Conservation (phyloP, 2,113 vertebrate genomes). For the Tylochromis polylepis region DNA sequence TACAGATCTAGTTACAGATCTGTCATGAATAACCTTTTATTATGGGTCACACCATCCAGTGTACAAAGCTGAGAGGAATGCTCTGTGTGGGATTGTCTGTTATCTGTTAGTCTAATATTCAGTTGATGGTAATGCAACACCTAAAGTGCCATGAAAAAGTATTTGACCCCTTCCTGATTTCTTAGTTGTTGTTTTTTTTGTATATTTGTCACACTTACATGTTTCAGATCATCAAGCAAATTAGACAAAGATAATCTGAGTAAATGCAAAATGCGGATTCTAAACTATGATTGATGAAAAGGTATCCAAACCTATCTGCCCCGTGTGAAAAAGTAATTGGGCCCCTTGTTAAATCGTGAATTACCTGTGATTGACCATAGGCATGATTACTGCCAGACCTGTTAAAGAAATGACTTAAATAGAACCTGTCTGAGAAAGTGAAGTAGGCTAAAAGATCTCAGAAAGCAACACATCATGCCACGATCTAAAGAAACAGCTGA, state of each 20-base stretch:
- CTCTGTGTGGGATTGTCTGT: neutral
- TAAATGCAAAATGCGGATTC: no score
- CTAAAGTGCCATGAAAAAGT: neutral
- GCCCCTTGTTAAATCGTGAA: neutral
- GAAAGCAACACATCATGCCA: neutral
- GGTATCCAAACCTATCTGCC: no score
- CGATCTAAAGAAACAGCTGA: neutral
- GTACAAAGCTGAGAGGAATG: neutral
- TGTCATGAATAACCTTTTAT: neutral
- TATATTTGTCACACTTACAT: no score
- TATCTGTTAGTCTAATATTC: neutral
- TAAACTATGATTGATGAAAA: no score
- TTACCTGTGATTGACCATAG: neutral
- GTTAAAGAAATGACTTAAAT: neutral
- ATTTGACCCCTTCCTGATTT: neutral
- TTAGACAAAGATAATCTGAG: no score
- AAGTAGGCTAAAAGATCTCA: neutral
- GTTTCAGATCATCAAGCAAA: no score
- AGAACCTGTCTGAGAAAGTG: neutral
- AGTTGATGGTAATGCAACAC: neutral
- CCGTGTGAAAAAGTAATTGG: neutral
- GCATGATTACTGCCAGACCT: neutral
- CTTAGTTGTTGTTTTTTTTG: no score
- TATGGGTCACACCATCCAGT: neutral
- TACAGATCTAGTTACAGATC: neutral